These are phyloP conservation scores for Pilophorus perplexus DNA, from an alignment of 2,888 invertebrate species.

Conservation along the genomic window DNA sequence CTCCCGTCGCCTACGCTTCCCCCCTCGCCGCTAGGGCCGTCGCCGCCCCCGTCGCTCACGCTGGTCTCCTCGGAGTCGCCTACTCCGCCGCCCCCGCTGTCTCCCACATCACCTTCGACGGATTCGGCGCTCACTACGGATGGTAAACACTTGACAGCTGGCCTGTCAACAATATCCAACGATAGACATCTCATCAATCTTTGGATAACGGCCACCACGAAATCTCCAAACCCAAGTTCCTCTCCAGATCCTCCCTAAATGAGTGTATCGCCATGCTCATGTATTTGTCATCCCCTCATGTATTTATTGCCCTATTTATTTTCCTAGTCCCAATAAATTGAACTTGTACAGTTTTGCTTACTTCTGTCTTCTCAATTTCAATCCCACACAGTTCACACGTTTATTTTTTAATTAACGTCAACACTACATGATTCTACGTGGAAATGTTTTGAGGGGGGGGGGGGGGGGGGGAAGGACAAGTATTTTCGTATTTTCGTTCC, in stretches of 20 bases:
- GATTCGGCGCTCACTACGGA: conserved; percentile 48
- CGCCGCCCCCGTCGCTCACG: conserved; percentile 52
- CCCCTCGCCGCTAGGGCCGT: conserved; percentile 55
- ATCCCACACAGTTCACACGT: too few species aligned
- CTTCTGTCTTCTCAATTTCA: neutral
- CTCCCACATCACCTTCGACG: conserved; percentile 49
- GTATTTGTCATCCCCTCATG: neutral
- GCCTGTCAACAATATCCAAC: neutral
- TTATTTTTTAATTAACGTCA: too few species aligned
- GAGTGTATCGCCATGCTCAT: neutral
- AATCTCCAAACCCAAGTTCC: too few species aligned
- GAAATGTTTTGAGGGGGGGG: too few species aligned
- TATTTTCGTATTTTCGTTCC: too few species aligned
- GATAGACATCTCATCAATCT: neutral
- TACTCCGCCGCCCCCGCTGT: conserved; percentile 46
- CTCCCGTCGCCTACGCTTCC: conserved; percentile 53
- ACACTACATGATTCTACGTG: too few species aligned
- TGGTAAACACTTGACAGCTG: conserved; percentile 40
- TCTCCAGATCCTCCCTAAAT: conserved; percentile 12
- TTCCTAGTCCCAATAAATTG: conserved; percentile 35
- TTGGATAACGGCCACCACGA: too few species aligned
- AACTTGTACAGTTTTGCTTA: conserved; percentile 33
- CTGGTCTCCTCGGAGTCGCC: conserved; percentile 47
- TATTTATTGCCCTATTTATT: conserved; percentile 35
- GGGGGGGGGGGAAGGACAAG: too few species aligned